phyloP scores from a whole-genome alignment of 2,113 vertebrate genomes.

The Physeter macrocephalus region DNA sequence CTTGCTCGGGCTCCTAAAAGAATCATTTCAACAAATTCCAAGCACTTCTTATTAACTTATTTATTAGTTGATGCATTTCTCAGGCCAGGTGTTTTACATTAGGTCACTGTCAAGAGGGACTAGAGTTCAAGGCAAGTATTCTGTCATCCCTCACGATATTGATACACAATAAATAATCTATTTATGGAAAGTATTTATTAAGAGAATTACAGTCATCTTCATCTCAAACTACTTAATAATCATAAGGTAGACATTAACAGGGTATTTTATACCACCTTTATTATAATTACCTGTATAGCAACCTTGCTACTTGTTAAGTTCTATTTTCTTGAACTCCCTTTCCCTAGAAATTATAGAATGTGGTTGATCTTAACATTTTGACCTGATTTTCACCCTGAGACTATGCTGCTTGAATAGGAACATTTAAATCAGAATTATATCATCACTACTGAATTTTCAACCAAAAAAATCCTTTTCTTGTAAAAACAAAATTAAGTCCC shows the following conservation, averaged over 20 bases:
- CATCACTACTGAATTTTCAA: background rate
- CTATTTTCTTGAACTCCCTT: background rate
- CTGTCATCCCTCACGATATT: background rate
- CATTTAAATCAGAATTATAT: background rate
- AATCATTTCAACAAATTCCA: conserved; percentile 67
- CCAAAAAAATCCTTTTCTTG: background rate
- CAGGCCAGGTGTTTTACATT: conserved; percentile 52
- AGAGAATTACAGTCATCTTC: background rate
- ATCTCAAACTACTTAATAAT: background rate
- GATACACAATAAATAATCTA: background rate
- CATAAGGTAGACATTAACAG: background rate
- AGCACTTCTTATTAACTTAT: conserved; percentile 66
- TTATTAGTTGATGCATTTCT: conserved; percentile 59
- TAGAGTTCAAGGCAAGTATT: conserved; percentile 49
- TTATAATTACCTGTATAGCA: background rate
- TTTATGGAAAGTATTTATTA: background rate
- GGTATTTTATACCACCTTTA: background rate
- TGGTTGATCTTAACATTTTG: background rate
- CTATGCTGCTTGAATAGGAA: background rate
- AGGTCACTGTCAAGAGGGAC: conserved; percentile 49
- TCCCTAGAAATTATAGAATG: background rate
- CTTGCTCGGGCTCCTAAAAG: conserved; percentile 49
- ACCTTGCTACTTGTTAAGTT: background rate
- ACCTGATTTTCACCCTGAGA: background rate
- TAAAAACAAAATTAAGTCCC: background rate